phyloP scores from a whole-genome alignment of 2,888 invertebrate genomes.

The Drosophila parthenogenetica region DNA sequence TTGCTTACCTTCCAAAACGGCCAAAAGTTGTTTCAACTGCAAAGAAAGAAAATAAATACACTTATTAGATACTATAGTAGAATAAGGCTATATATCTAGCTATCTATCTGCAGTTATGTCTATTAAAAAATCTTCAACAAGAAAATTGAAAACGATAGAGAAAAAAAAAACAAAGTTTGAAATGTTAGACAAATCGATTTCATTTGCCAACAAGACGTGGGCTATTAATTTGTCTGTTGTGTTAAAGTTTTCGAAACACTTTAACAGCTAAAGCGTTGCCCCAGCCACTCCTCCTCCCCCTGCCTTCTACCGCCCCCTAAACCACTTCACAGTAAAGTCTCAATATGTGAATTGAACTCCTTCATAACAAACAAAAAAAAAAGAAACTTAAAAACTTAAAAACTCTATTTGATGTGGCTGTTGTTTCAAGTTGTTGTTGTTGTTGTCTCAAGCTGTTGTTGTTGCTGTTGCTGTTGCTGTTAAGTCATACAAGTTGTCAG shows the following conservation, averaged over 20 bases:
- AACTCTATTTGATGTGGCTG: slow-evolving; percentile 9
- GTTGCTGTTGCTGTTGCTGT: slow-evolving; percentile 6
- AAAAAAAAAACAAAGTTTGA: slow-evolving; percentile 38
- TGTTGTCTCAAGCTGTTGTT: neutral
- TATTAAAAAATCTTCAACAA: slow-evolving; percentile 41
- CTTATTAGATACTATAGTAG: slow-evolving; percentile 30
- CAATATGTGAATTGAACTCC: slow-evolving; percentile 33
- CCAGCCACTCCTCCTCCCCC: neutral
- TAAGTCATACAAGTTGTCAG: slow-evolving; percentile 16
- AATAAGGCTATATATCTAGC: slow-evolving; percentile 1
- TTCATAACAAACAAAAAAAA: slow-evolving; percentile 2
- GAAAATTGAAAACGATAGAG: slow-evolving; percentile 1
- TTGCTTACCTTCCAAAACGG: slow-evolving; percentile 40
- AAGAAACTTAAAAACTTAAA: neutral
- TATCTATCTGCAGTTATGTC: slow-evolving; percentile 25
- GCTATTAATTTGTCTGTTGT: slow-evolving; percentile 69
- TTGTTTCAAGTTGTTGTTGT: slow-evolving; percentile 7
- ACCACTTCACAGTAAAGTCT: slow-evolving; percentile 35
- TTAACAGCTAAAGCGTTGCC: slow-evolving; percentile 7
- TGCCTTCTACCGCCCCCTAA: neutral
- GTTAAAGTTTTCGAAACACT: slow-evolving; percentile 48
- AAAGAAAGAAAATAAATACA: slow-evolving; percentile 32
- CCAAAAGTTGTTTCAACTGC: slow-evolving; percentile 26
- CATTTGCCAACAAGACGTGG: slow-evolving; percentile 68
- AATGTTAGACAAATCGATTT: slow-evolving; percentile 73